Evolutionary conservation across 2,888 invertebrate genomes (phyloP).

Genomic region (Drosophila atripex): DNA sequence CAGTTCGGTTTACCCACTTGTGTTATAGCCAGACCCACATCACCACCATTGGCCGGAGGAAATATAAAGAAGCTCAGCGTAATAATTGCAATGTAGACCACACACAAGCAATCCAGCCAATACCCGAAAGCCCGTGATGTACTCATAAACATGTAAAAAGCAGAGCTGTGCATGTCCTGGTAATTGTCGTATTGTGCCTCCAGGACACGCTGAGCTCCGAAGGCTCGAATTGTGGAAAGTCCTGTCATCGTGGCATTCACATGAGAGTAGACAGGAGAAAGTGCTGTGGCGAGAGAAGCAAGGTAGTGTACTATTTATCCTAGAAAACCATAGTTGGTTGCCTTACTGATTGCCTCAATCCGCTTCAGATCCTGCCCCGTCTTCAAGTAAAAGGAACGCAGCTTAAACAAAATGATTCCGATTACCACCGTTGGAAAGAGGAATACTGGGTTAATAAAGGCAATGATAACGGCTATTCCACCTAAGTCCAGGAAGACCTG

Average conservation of each 20-base stretch:
- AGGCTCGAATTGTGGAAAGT: conserved; percentile 95
- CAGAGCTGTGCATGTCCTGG: conserved; percentile 94
- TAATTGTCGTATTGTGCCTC: conserved; percentile 91
- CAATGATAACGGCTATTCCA: conserved; percentile 92
- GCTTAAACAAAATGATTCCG: conserved; percentile 89
- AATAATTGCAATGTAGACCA: conserved; percentile 93
- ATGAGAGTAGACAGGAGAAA: conserved; percentile 97
- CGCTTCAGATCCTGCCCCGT: conserved; percentile 93
- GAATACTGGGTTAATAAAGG: conserved; percentile 90
- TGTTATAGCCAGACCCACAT: conserved; percentile 91
- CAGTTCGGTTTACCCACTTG: conserved; percentile 83
- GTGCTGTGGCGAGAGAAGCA: conserved; percentile 85
- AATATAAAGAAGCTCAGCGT: conserved; percentile 93
- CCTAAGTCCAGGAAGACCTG: conserved; percentile 92
- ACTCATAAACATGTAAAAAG: conserved; percentile 95
- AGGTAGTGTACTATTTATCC: neutral
- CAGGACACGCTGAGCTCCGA: conserved; percentile 91
- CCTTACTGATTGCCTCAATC: conserved; percentile 92
- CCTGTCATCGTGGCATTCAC: conserved; percentile 96
- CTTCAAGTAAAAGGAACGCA: conserved; percentile 90
- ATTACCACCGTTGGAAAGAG: conserved; percentile 89
- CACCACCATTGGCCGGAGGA: conserved; percentile 88
- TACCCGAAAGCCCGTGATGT: conserved; percentile 97
- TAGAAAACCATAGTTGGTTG: too few species aligned
- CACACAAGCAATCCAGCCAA: conserved; percentile 95